Base-by-base conservation (phyloP, 2,113 vertebrate genomes). In the Larimichthys polyactis region DNA sequence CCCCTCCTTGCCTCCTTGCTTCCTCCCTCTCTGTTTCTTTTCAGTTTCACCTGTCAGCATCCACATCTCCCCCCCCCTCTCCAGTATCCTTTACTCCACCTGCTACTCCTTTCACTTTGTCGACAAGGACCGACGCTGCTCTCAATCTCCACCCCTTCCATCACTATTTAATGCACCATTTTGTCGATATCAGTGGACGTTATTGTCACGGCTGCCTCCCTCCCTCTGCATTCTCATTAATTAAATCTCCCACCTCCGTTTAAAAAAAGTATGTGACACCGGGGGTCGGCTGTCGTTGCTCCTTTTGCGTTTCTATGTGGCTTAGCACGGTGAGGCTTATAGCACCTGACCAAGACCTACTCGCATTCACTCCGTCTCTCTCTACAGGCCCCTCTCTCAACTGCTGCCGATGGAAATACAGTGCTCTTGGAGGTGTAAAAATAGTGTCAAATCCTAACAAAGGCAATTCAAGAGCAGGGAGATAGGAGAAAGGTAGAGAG, bases 361-460 rank as follows among this genome's bases (percentile, higher is more conserved):
- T 74, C 67, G 22, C 69, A 68, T 62, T 75, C 76, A 52, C 65
- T 58, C 63, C 16, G 20, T 83, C 73, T 87, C 73, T 87, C 70
- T 79, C 71, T 27, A 3, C 3, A 62, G 62, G 72, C 77, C 68
- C 71, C 64, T 79, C 27, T 27, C 82, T 83, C 66, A 90, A 48
- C 80, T 59, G 11, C 71, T 75, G 36, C 78, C 72, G 52, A 43
- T 70, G 80, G 75, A 82, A 75, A 79, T 60, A 70, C 82, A 79
- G 54, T 43, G 59, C 89, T 87, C 80, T 78, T 8, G 46, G 77
- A 82, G 71, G 82, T 82, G 88, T 87, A 79, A 81, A 90, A 90
- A 88, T 85, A 79, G 81, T 89, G 88, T 93, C 90, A 87, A 87
- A 90, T 67, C 82, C 84, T 79, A 86, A 94, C 91, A 94, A 91